Evolutionary conservation across 1,140 invertebrate genomes (phyloP).

Genomic region (Nebria ingens): DNA sequence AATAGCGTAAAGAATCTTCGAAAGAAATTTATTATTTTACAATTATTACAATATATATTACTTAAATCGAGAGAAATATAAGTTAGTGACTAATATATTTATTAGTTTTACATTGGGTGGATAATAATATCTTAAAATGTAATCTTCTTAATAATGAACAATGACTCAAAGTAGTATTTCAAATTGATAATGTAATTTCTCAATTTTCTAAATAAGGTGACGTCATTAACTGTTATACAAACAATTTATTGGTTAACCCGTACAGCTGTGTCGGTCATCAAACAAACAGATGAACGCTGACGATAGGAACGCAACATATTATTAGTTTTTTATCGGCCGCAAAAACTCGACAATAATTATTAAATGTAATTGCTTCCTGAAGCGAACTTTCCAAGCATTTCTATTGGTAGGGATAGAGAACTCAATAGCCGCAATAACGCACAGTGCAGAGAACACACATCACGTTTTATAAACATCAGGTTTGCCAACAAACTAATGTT

Average conservation of each 20-base stretch:
- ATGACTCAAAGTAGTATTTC: too few species aligned
- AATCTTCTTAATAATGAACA: too few species aligned
- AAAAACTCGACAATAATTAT: slow-evolving; percentile 7
- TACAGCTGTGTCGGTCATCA: background rate
- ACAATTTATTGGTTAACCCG: too few species aligned
- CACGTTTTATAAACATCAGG: background rate
- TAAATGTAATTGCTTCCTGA: slow-evolving; percentile 8
- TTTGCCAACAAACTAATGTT: background rate
- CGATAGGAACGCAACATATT: background rate
- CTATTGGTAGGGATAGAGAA: background rate
- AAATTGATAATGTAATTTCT: slow-evolving; percentile 1
- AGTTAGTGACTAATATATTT: too few species aligned
- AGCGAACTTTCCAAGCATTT: background rate
- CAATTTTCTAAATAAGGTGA: background rate
- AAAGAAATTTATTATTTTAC: too few species aligned
- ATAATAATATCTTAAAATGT: too few species aligned
- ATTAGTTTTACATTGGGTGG: too few species aligned
- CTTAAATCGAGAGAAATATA: too few species aligned
- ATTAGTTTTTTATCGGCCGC: slow-evolving; percentile 1
- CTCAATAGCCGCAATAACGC: slow-evolving; percentile 3
- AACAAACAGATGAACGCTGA: background rate
- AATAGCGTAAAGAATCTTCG: too few species aligned
- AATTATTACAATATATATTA: too few species aligned
- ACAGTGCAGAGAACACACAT: background rate
- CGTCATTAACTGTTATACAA: background rate